These are phyloP conservation scores for Pardosa pseudoannulata DNA, from an alignment of 2,888 invertebrate genomes.

Conservation along the genomic window DNA sequence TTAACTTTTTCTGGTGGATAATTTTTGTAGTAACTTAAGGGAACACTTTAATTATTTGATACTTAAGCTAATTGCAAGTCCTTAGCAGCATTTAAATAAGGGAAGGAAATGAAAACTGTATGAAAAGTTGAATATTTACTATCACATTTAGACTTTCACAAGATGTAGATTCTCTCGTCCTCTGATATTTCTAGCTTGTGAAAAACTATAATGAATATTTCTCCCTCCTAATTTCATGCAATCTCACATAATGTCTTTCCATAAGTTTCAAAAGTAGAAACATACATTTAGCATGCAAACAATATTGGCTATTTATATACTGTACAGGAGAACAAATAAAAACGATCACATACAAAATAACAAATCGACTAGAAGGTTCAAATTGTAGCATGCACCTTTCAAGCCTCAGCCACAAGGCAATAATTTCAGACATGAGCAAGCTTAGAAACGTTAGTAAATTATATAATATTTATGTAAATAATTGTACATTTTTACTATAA, in stretches of 20 bases:
- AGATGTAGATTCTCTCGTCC: background rate
- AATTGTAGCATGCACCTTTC: slow-evolving; percentile 70
- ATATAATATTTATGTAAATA: background rate
- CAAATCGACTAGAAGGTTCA: slow-evolving; percentile 65
- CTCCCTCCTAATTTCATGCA: background rate
- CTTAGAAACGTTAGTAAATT: background rate
- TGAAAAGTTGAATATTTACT: background rate
- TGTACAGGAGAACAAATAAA: slow-evolving; percentile 49
- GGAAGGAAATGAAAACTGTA: background rate
- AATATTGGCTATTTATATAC: slow-evolving; percentile 56
- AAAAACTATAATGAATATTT: background rate
- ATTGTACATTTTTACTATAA: too few relatives aligned
- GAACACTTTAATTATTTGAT: too few relatives aligned
- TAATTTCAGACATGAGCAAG: slow-evolving; percentile 49
- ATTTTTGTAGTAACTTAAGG: too few relatives aligned
- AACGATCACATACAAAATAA: slow-evolving; percentile 57
- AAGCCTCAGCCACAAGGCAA: slow-evolving; percentile 50
- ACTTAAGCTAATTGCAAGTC: too few relatives aligned
- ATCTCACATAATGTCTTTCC: slow-evolving; percentile 17
- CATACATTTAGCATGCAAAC: slow-evolving; percentile 67
- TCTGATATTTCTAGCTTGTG: background rate
- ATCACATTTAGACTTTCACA: slow-evolving; percentile 19
- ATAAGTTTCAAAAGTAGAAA: slow-evolving; percentile 52
- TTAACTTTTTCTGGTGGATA: too few relatives aligned
- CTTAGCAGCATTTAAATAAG: slow-evolving; percentile 2